These are phyloP conservation scores for Phylloscopus whistleri DNA, from an alignment of 2,113 vertebrate species.

Conservation along the genomic window DNA sequence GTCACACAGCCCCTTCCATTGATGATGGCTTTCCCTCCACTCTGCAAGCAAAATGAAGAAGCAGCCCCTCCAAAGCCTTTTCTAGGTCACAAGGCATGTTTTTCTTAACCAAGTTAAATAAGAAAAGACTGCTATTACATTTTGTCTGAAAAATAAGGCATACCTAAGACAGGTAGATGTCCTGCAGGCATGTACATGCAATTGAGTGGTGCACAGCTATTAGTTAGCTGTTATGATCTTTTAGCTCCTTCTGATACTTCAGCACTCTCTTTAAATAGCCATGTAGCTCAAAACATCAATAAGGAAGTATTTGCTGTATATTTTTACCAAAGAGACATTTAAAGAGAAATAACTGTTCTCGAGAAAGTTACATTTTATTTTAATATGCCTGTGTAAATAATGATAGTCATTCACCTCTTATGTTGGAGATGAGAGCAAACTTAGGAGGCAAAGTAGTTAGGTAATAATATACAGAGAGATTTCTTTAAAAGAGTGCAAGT, in stretches of 20 bases:
- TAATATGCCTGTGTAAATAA: neutral
- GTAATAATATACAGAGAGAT: neutral
- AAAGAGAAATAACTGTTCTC: slow-evolving; percentile 22
- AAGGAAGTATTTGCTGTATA: slow-evolving; percentile 31
- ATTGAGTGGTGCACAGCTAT: slow-evolving; percentile 56
- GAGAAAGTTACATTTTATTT: neutral
- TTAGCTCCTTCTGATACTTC: slow-evolving; percentile 45
- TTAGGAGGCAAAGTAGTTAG: neutral
- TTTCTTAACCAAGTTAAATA: neutral
- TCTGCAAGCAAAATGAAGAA: neutral
- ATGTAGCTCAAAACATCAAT: neutral
- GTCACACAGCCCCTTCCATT: neutral
- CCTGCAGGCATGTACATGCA: slow-evolving; percentile 26
- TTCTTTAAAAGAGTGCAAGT: neutral
- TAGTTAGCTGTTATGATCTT: slow-evolving; percentile 55
- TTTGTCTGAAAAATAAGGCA: slow-evolving; percentile 14
- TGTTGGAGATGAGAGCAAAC: neutral
- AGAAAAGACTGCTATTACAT: slow-evolving; percentile 8
- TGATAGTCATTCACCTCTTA: neutral
- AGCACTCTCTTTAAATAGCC: neutral
- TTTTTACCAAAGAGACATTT: slow-evolving; percentile 38
- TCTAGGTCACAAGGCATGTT: neutral
- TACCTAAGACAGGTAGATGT: slow-evolving; percentile 38
- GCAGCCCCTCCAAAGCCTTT: neutral
- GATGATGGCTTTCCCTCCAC: neutral